Conservation (phyloP, 2,888 invertebrate genomes). For the Pachymerium ferrugineum region DNA sequence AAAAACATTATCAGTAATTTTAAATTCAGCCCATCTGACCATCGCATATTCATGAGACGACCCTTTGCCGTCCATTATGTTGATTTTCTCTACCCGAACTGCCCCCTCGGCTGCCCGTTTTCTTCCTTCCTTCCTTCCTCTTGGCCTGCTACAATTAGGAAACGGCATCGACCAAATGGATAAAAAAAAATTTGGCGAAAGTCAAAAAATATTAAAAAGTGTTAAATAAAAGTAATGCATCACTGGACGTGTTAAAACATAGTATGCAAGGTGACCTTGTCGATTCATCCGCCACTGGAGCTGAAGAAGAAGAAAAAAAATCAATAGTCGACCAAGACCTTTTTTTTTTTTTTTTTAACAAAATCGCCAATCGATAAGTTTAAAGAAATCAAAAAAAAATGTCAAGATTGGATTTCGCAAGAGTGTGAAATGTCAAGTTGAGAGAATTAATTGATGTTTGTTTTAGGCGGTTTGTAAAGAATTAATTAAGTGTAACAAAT, state of each 20-base stretch:
- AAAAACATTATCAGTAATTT: constrained; percentile 32
- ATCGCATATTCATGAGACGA: constrained; percentile 31
- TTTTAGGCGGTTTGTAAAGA: neutral
- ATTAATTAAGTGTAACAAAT: neutral
- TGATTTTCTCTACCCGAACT: neutral
- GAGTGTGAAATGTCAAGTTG: neutral
- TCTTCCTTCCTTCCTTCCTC: constrained; percentile 2
- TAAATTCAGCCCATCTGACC: constrained; percentile 29
- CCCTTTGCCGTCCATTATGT: constrained; percentile 12
- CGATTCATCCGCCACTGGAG: neutral
- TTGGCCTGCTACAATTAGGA: constrained; percentile 17
- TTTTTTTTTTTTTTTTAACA: too few species aligned
- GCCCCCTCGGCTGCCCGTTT: constrained; percentile 3
- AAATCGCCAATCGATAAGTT: constrained; percentile 5
- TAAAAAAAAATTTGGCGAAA: too few species aligned
- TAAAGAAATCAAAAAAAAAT: neutral
- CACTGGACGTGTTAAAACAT: neutral
- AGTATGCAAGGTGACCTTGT: constrained; percentile 6
- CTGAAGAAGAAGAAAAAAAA: too few species aligned
- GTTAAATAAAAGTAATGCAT: neutral
- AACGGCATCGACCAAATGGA: constrained; percentile 17
- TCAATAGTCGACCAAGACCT: constrained; percentile 11
- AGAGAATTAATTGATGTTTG: neutral
- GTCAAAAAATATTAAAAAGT: neutral
- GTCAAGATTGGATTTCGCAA: neutral